These are phyloP conservation scores for Onthophagus taurus DNA, from an alignment of 1,140 invertebrate species.

Conservation along the genomic window DNA sequence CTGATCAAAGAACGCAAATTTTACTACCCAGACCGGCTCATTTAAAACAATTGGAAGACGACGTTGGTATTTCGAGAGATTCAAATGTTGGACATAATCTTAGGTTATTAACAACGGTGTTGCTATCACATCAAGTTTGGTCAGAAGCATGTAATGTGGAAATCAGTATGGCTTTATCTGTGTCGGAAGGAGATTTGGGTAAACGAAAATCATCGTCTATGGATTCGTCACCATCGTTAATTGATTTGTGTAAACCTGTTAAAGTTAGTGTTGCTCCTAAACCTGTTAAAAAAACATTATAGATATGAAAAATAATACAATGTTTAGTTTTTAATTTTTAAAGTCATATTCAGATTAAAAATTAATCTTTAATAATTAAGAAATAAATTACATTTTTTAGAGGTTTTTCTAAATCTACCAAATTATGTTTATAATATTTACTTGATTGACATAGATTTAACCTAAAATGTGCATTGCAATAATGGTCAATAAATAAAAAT, in stretches of 20 bases:
- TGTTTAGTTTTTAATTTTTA: no score
- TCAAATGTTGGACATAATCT: conserved; percentile 60
- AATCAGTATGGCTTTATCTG: conserved; percentile 70
- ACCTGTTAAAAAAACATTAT: conserved; percentile 58
- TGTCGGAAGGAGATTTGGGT: conserved; percentile 52
- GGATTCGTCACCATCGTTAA: conserved; percentile 51
- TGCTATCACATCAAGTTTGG: conserved; percentile 85
- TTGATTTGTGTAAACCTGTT: conserved; percentile 82
- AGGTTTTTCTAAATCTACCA: no score
- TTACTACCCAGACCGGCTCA: conserved; percentile 65
- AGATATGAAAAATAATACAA: no score
- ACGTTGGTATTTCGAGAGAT: no score
- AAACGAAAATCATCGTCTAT: conserved; percentile 45
- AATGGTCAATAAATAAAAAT: no score
- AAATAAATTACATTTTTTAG: no score
- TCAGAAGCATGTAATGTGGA: conserved; percentile 84
- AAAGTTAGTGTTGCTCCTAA: conserved; percentile 84
- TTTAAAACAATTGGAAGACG: conserved; percentile 48
- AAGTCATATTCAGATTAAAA: no score
- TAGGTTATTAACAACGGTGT: conserved; percentile 71
- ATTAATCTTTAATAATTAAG: no score
- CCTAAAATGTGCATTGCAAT: no score
- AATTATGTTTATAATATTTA: no score
- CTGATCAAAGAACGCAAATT: conserved; percentile 80
- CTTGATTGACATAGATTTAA: no score